These are phyloP conservation scores for Nasonia longicornis DNA, from an alignment of 1,140 invertebrate genomes.

Conservation along the genomic window DNA sequence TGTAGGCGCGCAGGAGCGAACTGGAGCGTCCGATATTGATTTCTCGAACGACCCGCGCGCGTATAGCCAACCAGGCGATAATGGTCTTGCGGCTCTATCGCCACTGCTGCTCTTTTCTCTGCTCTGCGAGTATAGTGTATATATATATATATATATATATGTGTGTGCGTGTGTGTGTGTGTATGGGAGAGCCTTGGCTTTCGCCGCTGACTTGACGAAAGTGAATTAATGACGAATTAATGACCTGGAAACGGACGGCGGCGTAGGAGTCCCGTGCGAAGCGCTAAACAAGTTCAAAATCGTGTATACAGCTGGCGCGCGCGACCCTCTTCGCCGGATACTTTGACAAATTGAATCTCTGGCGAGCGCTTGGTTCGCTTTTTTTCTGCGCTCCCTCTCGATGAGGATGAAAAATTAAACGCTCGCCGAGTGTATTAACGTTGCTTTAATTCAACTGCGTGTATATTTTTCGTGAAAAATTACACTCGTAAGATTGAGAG, in stretches of 20 bases:
- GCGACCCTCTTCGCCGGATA: neutral
- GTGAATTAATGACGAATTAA: conserved; percentile 34
- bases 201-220: conserved; percentile 19
- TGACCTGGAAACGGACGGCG: conserved; percentile 3
- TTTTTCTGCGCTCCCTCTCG: neutral
- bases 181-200: neutral
- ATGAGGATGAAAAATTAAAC: too few relatives aligned
- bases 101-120: neutral
- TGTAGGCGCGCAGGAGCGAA: conserved; percentile 20
- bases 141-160: too few relatives aligned
- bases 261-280: neutral
- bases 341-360: conserved; percentile 13
- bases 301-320: neutral
- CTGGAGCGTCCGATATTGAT: conserved; percentile 41
- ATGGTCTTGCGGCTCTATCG: conserved; percentile 1
- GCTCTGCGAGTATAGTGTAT: neutral
- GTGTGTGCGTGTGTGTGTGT: too few relatives aligned
- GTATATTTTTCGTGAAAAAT: too few relatives aligned
- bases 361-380: neutral
- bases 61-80: conserved; percentile 5
- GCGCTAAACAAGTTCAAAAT: neutral
- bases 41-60: conserved; percentile 17
- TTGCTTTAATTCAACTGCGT: too few relatives aligned
- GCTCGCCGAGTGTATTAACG: too few relatives aligned
- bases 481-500: neutral